A percentile compares a stretch with the other conserved stretches of the same genome.
Conservation (phyloP, 2,113 vertebrate genomes). For the Myanophis thanlyinensis region DNA sequence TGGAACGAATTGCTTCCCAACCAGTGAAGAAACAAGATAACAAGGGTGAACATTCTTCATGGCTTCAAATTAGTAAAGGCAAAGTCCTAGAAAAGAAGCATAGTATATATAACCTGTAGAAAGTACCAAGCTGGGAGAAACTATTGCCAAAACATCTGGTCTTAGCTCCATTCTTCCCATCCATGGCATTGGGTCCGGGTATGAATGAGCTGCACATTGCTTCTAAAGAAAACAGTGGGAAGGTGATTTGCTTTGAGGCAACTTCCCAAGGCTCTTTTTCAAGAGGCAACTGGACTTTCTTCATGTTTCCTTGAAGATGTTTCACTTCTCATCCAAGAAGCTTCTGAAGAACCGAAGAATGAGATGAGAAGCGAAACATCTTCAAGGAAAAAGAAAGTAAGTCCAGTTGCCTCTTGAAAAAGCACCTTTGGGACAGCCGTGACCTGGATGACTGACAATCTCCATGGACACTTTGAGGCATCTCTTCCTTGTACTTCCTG, state of each 20-base stretch:
- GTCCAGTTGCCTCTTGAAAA: too few relatives aligned
- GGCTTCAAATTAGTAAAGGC: background rate
- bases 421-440: too few relatives aligned
- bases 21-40: background rate
- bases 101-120: background rate
- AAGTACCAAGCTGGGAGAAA: background rate
- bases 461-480: background rate
- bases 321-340: too few relatives aligned
- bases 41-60: background rate
- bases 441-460: too few relatives aligned
- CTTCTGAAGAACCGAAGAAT: too few relatives aligned
- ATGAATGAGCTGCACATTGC: background rate
- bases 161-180: background rate
- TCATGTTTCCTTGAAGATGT: too few relatives aligned
- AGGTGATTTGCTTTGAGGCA: background rate
- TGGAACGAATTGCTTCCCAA: background rate
- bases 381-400: too few relatives aligned
- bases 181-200: background rate
- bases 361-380: too few relatives aligned
- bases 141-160: background rate
- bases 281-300: too few relatives aligned
- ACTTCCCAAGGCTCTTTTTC: background rate
- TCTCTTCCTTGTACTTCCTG: background rate
- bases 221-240: background rate
- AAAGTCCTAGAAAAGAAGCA: background rate